Evolutionary conservation across 2,113 vertebrate species (phyloP).

Genomic region (Solenodon paradoxus): DNA sequence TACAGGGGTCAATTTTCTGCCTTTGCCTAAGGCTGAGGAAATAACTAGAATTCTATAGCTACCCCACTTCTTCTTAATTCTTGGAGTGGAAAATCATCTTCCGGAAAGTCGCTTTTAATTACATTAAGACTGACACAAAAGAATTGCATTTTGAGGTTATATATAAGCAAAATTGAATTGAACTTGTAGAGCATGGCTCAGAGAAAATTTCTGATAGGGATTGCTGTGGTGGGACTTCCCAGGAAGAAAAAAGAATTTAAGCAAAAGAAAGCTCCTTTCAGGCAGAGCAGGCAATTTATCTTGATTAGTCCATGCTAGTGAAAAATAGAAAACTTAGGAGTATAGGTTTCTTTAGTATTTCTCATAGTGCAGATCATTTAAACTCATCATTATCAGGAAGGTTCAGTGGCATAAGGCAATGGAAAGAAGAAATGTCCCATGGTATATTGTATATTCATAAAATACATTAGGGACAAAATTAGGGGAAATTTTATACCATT

Average conservation of each 20-base stretch:
- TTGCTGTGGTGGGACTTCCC: neutral
- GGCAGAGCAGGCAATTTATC: neutral
- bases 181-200: neutral
- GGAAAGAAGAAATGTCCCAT: neutral
- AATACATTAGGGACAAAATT: neutral
- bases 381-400: neutral
- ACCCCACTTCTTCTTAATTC: neutral
- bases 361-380: neutral
- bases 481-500: neutral
- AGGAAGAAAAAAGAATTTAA: neutral
- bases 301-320: neutral
- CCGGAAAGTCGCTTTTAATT: neutral
- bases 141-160: neutral
- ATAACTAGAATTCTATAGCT: neutral
- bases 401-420: neutral
- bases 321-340: neutral
- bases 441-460: neutral
- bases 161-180: neutral
- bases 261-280: neutral
- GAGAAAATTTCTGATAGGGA: neutral
- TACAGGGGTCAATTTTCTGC: neutral
- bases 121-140: neutral
- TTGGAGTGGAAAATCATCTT: neutral
- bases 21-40: neutral
- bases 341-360: neutral